phyloP scores from a whole-genome alignment of 1,140 invertebrate genomes.

The Rhizoglyphus robini region DNA sequence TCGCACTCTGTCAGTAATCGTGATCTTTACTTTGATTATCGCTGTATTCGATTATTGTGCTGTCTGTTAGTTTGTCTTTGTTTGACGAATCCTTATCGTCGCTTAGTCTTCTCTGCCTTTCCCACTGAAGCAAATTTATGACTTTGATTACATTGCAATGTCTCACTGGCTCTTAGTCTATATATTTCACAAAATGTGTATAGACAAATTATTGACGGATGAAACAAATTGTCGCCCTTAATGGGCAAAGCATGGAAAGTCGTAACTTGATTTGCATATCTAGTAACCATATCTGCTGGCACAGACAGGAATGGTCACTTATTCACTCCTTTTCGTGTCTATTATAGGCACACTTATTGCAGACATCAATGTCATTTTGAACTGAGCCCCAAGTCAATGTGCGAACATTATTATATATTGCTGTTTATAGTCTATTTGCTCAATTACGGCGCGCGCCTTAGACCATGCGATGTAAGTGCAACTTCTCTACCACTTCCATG shows the following conservation, averaged over 20 bases:
- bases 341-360: background rate
- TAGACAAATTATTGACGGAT: background rate
- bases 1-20: too few relatives aligned
- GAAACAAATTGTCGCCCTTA: background rate
- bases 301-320: too few relatives aligned
- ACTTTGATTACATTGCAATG: too few relatives aligned
- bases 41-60: too few relatives aligned
- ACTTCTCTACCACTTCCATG: background rate
- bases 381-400: background rate
- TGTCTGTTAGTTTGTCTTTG: too few relatives aligned
- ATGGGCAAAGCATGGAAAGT: background rate
- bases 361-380: conserved; percentile 6
- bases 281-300: too few relatives aligned
- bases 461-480: conserved; percentile 22
- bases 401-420: background rate
- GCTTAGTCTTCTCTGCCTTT: too few relatives aligned
- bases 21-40: too few relatives aligned
- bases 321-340: background rate
- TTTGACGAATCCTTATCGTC: too few relatives aligned
- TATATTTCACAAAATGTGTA: too few relatives aligned
- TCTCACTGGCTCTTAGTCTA: too few relatives aligned
- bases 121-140: too few relatives aligned
- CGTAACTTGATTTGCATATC: conserved; percentile 12
- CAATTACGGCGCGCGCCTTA: background rate
- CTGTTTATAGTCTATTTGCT: background rate